Conservation (phyloP, 2,113 vertebrate genomes). For the Chionis minor region DNA sequence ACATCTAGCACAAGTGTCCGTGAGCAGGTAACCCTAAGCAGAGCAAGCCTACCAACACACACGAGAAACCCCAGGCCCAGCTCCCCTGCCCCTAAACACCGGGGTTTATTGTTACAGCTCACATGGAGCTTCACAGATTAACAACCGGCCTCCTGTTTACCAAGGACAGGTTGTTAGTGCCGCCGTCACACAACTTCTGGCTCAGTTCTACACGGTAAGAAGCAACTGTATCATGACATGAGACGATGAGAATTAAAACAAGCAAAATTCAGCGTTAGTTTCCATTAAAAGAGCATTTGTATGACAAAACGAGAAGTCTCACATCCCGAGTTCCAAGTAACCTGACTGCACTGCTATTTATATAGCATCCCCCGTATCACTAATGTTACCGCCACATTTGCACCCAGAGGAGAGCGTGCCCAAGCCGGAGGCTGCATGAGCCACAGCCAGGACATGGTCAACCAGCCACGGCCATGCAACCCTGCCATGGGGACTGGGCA, state of each 20-base stretch:
- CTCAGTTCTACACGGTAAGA: not conserved
- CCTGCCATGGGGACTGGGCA: too few species aligned
- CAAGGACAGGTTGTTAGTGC: not conserved
- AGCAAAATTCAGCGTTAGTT: not conserved
- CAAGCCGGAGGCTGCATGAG: not conserved
- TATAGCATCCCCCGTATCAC: not conserved
- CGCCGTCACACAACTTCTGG: not conserved
- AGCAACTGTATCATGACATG: rapidly evolving
- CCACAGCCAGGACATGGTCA: too few species aligned
- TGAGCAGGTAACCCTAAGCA: not conserved
- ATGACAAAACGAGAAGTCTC: not conserved
- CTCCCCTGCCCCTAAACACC: not conserved
- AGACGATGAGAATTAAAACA: not conserved
- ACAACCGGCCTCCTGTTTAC: not conserved
- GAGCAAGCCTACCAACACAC: not conserved
- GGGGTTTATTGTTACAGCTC: not conserved
- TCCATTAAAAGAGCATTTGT: not conserved
- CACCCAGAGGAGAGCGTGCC: not conserved
- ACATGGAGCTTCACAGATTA: not conserved
- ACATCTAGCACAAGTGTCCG: not conserved
- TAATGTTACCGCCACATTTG: not conserved
- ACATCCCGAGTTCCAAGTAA: not conserved
- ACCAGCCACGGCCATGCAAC: too few species aligned
- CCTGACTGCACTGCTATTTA: not conserved
- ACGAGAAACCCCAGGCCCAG: not conserved